phyloP scores from a whole-genome alignment of 2,888 invertebrate species.

The Drosophila subquinaria region DNA sequence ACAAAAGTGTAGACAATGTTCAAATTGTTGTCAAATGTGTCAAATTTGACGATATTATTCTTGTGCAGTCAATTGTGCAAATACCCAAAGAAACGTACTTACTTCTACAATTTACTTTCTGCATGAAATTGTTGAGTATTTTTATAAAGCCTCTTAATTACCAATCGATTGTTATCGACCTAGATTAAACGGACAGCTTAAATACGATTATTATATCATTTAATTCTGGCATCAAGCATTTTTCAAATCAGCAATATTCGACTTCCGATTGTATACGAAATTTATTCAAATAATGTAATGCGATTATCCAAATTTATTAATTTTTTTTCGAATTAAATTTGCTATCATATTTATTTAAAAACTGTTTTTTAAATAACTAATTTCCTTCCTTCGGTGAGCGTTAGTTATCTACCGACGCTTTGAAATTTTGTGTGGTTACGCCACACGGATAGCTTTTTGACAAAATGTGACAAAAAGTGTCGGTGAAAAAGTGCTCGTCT shows the following conservation, averaged over 20 bases:
- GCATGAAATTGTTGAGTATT: background rate
- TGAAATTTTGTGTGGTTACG: too few species aligned
- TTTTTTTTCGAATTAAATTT: too few species aligned
- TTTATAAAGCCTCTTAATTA: conserved; percentile 4
- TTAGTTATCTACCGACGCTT: too few species aligned
- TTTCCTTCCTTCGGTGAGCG: too few species aligned
- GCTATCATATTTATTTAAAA: too few species aligned
- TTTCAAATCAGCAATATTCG: too few species aligned
- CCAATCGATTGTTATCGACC: conserved; percentile 8
- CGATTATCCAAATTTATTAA: too few species aligned
- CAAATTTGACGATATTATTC: conserved; percentile 43
- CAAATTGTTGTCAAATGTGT: conserved; percentile 34
- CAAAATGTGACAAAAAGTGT: too few species aligned
- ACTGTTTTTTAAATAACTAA: background rate
- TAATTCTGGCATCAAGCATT: background rate
- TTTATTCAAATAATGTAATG: too few species aligned
- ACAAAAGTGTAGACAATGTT: conserved; percentile 31
- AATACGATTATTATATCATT: background rate
- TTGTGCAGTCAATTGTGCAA: conserved; percentile 31
- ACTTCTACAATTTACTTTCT: background rate
- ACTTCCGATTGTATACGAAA: too few species aligned
- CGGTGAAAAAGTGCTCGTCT: too few species aligned
- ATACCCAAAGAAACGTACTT: conserved; percentile 8
- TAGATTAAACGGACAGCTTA: background rate
- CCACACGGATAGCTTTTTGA: too few species aligned